Percentiles rank a stretch among this genome's conserved stretches.
These are phyloP conservation scores for Calidris pugnax DNA, from an alignment of 2,113 vertebrate species.

Conservation along the genomic window DNA sequence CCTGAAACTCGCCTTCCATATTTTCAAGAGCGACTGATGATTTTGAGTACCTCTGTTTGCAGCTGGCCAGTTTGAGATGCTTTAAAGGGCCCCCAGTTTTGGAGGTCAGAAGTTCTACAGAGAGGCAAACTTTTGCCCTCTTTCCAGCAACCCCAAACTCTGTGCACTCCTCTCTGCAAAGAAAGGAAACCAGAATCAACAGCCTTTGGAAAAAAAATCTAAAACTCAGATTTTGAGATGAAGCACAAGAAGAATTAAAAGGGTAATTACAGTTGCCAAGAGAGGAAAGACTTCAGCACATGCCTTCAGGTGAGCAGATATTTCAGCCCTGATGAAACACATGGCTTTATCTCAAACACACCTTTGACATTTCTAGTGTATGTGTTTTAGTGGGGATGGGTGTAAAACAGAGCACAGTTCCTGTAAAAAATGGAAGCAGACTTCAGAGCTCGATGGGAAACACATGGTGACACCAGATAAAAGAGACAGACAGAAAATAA, in stretches of 20 bases:
- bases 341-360: conserved; percentile 16
- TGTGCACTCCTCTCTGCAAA: background rate
- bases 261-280: conserved; percentile 3
- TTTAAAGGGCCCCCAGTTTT: background rate
- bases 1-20: background rate
- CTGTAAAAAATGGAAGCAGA: conserved; percentile 12
- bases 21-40: conserved; percentile 3
- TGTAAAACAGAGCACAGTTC: conserved; percentile 36
- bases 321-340: background rate
- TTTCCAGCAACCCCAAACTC: background rate
- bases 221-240: conserved; percentile 16
- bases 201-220: background rate
- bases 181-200: background rate
- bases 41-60: background rate
- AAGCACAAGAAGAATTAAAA: conserved; percentile 29
- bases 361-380: conserved; percentile 52
- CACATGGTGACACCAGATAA: conserved; percentile 23
- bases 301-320: conserved; percentile 34
- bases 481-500: conserved; percentile 35
- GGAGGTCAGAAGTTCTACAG: background rate
- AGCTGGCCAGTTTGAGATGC: background rate
- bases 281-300: conserved; percentile 8
- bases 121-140: background rate
- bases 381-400: conserved; percentile 29
- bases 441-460: background rate